phyloP scores from a whole-genome alignment of 2,113 vertebrate species.

The Patagioenas fasciata region DNA sequence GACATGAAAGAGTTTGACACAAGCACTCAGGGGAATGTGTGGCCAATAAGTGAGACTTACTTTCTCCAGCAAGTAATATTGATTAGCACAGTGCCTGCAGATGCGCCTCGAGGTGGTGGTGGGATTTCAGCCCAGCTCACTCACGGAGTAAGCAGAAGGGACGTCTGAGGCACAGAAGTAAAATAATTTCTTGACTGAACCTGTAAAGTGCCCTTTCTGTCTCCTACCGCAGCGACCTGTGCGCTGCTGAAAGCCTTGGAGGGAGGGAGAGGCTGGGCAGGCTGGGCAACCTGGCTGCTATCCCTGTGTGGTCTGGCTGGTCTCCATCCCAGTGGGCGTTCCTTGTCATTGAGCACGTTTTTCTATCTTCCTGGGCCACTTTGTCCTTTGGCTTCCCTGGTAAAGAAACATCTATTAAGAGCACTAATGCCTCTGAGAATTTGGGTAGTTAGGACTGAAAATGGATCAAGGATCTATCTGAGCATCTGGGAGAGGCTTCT shows the following conservation, averaged over 20 bases:
- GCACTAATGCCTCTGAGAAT: neutral
- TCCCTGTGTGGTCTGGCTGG: accelerated
- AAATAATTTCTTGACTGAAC: constrained; percentile 1
- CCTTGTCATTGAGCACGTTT: neutral
- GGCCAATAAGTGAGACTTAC: constrained; percentile 43
- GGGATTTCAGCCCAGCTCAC: neutral
- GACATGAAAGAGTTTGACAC: constrained; percentile 57
- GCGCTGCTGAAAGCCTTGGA: neutral
- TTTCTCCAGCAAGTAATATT: constrained; percentile 43
- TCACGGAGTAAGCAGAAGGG: neutral
- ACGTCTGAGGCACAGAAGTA: neutral
- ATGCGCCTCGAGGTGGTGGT: neutral
- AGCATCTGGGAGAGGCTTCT: neutral
- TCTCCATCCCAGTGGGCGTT: neutral
- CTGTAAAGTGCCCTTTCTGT: neutral
- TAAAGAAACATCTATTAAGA: neutral
- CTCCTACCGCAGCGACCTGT: neutral
- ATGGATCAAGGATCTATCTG: neutral
- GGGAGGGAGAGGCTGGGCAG: neutral
- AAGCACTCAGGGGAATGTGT: constrained; percentile 36
- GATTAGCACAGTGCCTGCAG: constrained; percentile 1
- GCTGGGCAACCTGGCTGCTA: neutral
- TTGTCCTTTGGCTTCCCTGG: neutral
- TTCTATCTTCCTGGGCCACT: neutral
- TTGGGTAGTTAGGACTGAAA: neutral